phyloP scores from a whole-genome alignment of 2,113 vertebrate genomes.

The Brevimyrus niger region DNA sequence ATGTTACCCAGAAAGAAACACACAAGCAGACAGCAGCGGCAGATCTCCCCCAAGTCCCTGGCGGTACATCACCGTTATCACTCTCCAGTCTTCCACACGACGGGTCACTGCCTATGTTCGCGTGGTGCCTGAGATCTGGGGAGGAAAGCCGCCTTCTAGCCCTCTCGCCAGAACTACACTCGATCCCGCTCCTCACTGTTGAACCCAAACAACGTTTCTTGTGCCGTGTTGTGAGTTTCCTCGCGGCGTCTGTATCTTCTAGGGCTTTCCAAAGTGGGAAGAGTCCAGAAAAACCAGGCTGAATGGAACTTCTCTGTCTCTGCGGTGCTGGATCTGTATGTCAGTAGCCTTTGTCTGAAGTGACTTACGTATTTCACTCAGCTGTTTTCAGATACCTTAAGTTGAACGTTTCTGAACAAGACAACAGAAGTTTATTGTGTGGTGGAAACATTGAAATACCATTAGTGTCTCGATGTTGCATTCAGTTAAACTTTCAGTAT shows the following conservation, averaged over 20 bases:
- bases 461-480: neutral
- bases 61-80: neutral
- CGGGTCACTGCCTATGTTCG: neutral
- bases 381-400: neutral
- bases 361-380: neutral
- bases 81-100: neutral
- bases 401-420: neutral
- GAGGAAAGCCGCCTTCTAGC: neutral
- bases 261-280: neutral
- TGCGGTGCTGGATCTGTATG: neutral
- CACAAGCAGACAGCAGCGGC: neutral
- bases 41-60: neutral
- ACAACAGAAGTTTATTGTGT: neutral
- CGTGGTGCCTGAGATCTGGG: neutral
- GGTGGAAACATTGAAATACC: neutral
- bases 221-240: neutral
- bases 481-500: neutral
- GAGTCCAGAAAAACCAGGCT: neutral
- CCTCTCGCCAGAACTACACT: neutral
- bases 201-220: neutral
- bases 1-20: slow-evolving; percentile 16
- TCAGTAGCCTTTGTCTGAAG: neutral
- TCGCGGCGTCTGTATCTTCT: neutral
- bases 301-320: neutral
- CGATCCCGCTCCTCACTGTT: neutral